phyloP scores from a whole-genome alignment of 2,888 invertebrate genomes.

The Acronicta leporina region DNA sequence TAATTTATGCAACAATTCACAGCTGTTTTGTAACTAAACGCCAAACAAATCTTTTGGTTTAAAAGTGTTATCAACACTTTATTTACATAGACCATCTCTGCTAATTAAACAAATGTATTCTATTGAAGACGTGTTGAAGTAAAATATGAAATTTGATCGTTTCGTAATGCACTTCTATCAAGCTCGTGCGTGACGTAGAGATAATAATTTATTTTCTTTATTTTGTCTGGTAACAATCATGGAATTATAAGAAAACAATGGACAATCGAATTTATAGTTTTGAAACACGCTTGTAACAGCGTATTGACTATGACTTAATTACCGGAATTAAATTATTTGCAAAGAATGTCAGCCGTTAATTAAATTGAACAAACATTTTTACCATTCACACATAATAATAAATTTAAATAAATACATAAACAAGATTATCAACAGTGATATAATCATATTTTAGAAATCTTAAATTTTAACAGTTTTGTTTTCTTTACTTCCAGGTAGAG shows the following conservation, averaged over 20 bases:
- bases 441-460: too few relatives aligned
- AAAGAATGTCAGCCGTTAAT: slow-evolving; percentile 19
- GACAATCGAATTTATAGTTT: slow-evolving; percentile 28
- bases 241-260: slow-evolving; percentile 15
- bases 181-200: slow-evolving; percentile 23
- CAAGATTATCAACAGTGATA: too few relatives aligned
- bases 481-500: slow-evolving; percentile 80
- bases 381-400: not conserved
- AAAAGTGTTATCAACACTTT: not conserved
- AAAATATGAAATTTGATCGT: slow-evolving; percentile 23
- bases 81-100: slow-evolving; percentile 5
- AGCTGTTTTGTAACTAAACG: slow-evolving; percentile 31
- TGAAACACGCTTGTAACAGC: slow-evolving; percentile 8
- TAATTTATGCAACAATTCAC: slow-evolving; percentile 46
- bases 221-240: slow-evolving; percentile 15
- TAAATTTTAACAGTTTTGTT: slow-evolving; percentile 25
- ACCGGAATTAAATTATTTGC: slow-evolving; percentile 25
- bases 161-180: slow-evolving; percentile 30
- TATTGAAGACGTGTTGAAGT: slow-evolving; percentile 5
- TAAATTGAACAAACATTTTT: slow-evolving; percentile 17
- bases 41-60: slow-evolving; percentile 8
- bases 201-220: slow-evolving; percentile 9
- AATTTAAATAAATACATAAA: too few relatives aligned
- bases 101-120: slow-evolving; percentile 14
- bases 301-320: slow-evolving; percentile 22